Percentiles rank a stretch among this genome's conserved stretches.
phyloP scores from a whole-genome alignment of 1,140 invertebrate species.

The Cardiocondyla obscurior region DNA sequence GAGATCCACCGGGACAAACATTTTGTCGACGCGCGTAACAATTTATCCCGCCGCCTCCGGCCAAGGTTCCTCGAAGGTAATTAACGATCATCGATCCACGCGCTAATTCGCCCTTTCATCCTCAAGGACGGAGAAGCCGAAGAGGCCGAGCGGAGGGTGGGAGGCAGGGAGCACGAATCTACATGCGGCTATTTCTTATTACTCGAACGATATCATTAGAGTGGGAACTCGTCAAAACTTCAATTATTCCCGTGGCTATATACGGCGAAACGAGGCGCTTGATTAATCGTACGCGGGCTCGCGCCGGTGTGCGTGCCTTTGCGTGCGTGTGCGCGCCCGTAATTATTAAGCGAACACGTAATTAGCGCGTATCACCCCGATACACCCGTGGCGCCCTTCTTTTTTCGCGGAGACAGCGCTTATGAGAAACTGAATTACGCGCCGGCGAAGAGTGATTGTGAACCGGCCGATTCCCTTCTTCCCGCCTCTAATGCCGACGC shows the following conservation, averaged over 20 bases:
- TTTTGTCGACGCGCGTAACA: background rate
- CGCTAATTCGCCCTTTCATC: constrained; percentile 39
- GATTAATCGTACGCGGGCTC: constrained; percentile 61
- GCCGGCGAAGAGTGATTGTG: constrained; percentile 8
- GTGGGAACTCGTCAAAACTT: constrained; percentile 64
- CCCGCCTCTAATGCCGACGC: background rate
- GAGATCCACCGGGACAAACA: background rate
- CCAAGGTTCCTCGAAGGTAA: constrained; percentile 8
- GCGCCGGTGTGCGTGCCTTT: background rate
- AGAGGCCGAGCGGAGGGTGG: constrained; percentile 12
- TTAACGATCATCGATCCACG: constrained; percentile 48
- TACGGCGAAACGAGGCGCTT: constrained; percentile 49
- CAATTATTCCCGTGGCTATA: constrained; percentile 59
- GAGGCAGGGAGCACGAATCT: background rate
- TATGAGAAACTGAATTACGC: constrained; percentile 65
- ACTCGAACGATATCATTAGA: constrained; percentile 62
- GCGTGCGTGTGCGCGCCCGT: background rate
- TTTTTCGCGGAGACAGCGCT: constrained; percentile 13
- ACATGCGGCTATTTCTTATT: constrained; percentile 42
- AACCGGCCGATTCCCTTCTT: background rate
- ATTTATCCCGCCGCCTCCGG: background rate
- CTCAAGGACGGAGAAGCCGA: constrained; percentile 34
- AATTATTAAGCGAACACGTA: constrained; percentile 64
- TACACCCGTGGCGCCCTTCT: constrained; percentile 25
- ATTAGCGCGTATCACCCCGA: constrained; percentile 61